phyloP scores from a whole-genome alignment of 1,140 invertebrate species.

The Artemia franciscana region DNA sequence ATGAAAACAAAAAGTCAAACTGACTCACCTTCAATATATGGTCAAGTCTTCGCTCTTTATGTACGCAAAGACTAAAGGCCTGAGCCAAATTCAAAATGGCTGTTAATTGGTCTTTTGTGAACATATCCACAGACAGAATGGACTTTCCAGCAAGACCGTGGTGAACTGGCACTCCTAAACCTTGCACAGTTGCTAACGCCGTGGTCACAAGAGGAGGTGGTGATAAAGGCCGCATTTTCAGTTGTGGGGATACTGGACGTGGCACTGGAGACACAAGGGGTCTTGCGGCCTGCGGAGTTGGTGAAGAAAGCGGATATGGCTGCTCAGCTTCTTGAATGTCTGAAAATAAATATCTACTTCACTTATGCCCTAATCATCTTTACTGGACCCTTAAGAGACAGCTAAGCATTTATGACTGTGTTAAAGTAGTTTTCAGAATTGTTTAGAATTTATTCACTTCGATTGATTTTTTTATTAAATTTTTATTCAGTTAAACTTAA shows the following conservation, averaged over 20 bases:
- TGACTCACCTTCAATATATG: constrained; percentile 46
- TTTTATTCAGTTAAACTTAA: too few species aligned
- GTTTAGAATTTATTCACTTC: too few species aligned
- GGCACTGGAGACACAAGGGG: not conserved
- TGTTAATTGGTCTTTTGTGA: constrained; percentile 72
- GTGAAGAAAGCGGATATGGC: too few species aligned
- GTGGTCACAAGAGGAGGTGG: not conserved
- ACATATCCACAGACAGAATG: constrained; percentile 59
- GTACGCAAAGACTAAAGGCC: constrained; percentile 50
- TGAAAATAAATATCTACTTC: too few species aligned
- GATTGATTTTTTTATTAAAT: too few species aligned
- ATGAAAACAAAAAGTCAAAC: not conserved
- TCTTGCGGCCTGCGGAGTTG: not conserved
- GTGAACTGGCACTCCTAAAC: constrained; percentile 2
- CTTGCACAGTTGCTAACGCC: constrained; percentile 2
- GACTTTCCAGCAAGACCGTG: constrained; percentile 47
- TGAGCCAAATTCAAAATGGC: constrained; percentile 85
- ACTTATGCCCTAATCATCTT: too few species aligned
- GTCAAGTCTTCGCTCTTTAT: constrained; percentile 57
- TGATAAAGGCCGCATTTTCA: constrained; percentile 3
- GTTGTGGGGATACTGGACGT: constrained; percentile 3
- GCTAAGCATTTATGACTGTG: too few species aligned
- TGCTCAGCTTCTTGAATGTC: too few species aligned
- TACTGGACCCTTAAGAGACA: too few species aligned
- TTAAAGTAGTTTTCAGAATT: too few species aligned